Conservation (phyloP, 2,888 invertebrate genomes). For the Gisinianus flammeolus region DNA sequence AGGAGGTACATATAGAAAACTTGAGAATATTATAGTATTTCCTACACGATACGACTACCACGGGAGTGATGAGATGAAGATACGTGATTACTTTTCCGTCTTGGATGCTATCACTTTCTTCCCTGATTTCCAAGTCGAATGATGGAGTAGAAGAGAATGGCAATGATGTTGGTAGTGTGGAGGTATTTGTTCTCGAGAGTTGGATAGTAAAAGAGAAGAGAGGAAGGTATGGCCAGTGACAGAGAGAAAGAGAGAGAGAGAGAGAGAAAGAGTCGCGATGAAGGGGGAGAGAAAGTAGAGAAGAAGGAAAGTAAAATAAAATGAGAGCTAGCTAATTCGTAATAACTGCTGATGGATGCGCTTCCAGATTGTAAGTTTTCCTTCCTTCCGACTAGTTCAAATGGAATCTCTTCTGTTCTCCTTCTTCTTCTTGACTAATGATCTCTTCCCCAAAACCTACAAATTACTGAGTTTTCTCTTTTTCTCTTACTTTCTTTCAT, state of each 20-base stretch:
- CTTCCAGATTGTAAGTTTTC: conserved; percentile 42
- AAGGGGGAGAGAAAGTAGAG: neutral
- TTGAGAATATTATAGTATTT: too few species aligned
- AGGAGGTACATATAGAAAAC: too few species aligned
- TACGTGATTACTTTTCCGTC: conserved; percentile 44
- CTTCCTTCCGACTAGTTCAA: conserved; percentile 28
- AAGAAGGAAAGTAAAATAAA: conserved; percentile 46
- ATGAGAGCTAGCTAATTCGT: conserved; percentile 46
- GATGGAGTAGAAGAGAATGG: conserved; percentile 4
- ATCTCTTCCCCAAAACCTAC: conserved; percentile 44
- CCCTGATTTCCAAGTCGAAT: conserved; percentile 39
- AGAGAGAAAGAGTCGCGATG: neutral
- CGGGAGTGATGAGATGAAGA: conserved; percentile 39
- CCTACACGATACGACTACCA: neutral
- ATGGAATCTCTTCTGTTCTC: conserved; percentile 37
- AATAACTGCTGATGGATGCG: conserved; percentile 48
- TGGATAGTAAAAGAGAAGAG: conserved; percentile 1
- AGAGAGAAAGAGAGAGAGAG: neutral
- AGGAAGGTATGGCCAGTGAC: conserved; percentile 5
- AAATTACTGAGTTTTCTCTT: conserved; percentile 36
- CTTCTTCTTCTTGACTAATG: conserved; percentile 48
- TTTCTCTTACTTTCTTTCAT: conserved; percentile 19
- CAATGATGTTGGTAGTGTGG: neutral
- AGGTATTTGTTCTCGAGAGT: conserved; percentile 3
- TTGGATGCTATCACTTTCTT: conserved; percentile 34